A percentile compares a stretch with the other conserved stretches of the same genome.
Conservation (phyloP, 2,113 vertebrate species). For the Rafetus swinhoei region DNA sequence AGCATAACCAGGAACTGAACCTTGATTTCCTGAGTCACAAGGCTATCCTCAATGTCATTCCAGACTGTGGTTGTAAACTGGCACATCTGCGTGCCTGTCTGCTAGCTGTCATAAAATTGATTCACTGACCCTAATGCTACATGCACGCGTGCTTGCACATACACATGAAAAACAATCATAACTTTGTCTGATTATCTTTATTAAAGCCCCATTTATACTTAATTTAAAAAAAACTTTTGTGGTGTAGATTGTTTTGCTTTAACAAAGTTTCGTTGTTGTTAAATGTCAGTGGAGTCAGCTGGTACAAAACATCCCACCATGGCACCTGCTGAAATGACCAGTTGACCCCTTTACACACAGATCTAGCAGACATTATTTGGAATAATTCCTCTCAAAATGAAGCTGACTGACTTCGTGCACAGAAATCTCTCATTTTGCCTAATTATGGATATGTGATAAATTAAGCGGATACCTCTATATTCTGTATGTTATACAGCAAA, state of each 20-base stretch:
- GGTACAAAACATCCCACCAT: neutral
- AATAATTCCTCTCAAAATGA: neutral
- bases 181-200: neutral
- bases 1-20: fast-evolving
- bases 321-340: neutral
- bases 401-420: neutral
- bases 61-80: neutral
- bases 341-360: neutral
- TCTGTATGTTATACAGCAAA: neutral
- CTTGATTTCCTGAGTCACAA: neutral
- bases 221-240: neutral
- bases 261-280: neutral
- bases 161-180: neutral
- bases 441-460: neutral
- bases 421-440: neutral
- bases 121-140: neutral
- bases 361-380: neutral
- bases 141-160: too few species aligned
- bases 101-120: neutral
- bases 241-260: neutral
- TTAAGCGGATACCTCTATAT: neutral
- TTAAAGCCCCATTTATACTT: neutral
- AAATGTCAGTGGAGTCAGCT: neutral
- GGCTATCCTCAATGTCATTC: fast-evolving
- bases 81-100: neutral